phyloP scores from a whole-genome alignment of 2,113 vertebrate species.

The Diglossa brunneiventris region DNA sequence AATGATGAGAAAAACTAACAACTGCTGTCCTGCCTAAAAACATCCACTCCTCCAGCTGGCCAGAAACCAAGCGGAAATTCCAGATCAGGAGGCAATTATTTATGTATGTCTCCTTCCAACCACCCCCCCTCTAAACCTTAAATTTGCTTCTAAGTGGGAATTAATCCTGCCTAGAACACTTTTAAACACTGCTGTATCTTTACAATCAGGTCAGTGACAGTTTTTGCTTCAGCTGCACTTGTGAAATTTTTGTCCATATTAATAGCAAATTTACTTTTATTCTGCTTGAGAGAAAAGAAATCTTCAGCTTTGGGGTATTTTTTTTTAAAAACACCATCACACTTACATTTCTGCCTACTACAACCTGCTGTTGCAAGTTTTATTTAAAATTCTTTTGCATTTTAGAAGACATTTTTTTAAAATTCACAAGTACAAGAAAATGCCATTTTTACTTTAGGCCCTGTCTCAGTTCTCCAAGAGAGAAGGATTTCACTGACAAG shows the following conservation, averaged over 20 bases:
- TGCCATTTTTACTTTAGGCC: background rate
- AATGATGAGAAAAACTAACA: conserved; percentile 36
- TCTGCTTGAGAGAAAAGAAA: background rate
- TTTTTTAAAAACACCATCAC: background rate
- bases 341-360: background rate
- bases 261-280: background rate
- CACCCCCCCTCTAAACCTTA: background rate
- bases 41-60: background rate
- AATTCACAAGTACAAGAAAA: background rate
- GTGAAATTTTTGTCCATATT: background rate
- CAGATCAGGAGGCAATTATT: conserved; percentile 28
- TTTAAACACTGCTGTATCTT: background rate
- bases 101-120: background rate
- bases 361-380: conserved; percentile 5
- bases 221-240: background rate
- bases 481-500: conserved; percentile 1
- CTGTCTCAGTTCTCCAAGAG: background rate
- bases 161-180: background rate
- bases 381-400: background rate
- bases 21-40: background rate
- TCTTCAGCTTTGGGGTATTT: background rate
- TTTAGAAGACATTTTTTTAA: background rate
- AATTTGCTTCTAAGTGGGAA: background rate
- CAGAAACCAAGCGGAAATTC: conserved; percentile 51
- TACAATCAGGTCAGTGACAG: background rate